phyloP scores from a whole-genome alignment of 2,113 vertebrate species.

The Stictonetta naevosa region DNA sequence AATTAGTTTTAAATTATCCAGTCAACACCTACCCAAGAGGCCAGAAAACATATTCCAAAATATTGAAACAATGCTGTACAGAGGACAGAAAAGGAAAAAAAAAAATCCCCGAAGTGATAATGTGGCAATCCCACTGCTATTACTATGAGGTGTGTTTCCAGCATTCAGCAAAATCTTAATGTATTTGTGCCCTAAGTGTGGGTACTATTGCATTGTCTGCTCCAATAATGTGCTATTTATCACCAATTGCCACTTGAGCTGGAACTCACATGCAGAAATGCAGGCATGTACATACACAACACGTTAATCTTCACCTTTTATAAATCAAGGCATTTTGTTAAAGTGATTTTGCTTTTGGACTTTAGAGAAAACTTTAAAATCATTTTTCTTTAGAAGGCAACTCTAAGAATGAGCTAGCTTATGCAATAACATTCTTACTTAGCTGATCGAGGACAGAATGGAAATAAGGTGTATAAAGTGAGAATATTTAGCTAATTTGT shows the following conservation, averaged over 20 bases:
- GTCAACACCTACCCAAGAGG: neutral
- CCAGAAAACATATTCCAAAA: neutral
- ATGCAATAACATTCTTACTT: neutral
- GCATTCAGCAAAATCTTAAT: neutral
- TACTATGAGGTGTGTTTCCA: accelerated
- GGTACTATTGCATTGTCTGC: neutral
- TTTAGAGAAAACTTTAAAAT: neutral
- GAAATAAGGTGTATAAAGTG: neutral
- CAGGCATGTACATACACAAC: neutral
- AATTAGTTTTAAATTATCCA: neutral
- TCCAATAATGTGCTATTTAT: neutral
- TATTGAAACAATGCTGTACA: neutral
- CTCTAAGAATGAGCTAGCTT: neutral
- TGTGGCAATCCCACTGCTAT: neutral
- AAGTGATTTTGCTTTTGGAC: neutral
- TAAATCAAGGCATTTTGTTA: neutral
- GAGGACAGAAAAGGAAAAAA: neutral
- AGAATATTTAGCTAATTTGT: conserved; percentile 5
- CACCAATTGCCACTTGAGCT: neutral
- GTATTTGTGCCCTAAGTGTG: neutral
- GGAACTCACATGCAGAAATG: accelerated
- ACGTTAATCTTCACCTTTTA: neutral
- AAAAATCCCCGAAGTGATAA: no score
- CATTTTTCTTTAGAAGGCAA: neutral
- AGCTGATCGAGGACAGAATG: neutral